Evolutionary conservation across 2,888 invertebrate species (phyloP), one percentile per base, ranked within the genome.

Genomic region (Bhutanitis thaidina): DNA sequence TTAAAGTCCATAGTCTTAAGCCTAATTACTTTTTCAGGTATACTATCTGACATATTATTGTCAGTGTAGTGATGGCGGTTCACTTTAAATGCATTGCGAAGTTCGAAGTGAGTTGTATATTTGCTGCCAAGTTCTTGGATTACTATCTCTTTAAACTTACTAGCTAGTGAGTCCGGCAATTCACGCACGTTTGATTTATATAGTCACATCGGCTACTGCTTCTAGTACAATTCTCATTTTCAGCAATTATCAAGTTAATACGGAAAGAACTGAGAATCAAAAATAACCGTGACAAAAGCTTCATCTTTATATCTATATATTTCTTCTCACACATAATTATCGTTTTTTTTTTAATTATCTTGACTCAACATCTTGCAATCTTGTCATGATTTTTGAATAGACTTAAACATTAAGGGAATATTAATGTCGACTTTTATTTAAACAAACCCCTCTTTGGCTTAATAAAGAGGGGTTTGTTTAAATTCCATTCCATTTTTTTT

Each of bases 81-180:
- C 47, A 81, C 74, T 75, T 85, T 88, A 55, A 79, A 82, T 7
- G 82, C 75, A 8, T 75, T 77, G 34, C 82, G 72, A 52, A 82
- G 72, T 63, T 87, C 87, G 49, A 79, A 80, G 57, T 81, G 87
- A 10, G 79, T 67, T 16, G 83, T 75, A 54, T 84, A 83, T 59
- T 89, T 81, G 57, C 80, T 84, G 36, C 85, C 82, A 4, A 89
- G 72, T 63, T 89, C 87, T 49, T 81, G 80, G n/a, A 77, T 67
- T 20, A 84, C 74, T 49, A 85, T 77, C 54, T 88, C 87, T 57
- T 66, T 76, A 57, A 89, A 86, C 57, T 81, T 83, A 54, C 57
- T 75, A 12, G 79, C 70, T 55, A 89, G 64, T 34, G 74, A 74
- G 39, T 81, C 78, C 0, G 88, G 71, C 59, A 88, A 64, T 55